Conservation (phyloP, 2,888 invertebrate genomes). For the Lymantria dispar region DNA sequence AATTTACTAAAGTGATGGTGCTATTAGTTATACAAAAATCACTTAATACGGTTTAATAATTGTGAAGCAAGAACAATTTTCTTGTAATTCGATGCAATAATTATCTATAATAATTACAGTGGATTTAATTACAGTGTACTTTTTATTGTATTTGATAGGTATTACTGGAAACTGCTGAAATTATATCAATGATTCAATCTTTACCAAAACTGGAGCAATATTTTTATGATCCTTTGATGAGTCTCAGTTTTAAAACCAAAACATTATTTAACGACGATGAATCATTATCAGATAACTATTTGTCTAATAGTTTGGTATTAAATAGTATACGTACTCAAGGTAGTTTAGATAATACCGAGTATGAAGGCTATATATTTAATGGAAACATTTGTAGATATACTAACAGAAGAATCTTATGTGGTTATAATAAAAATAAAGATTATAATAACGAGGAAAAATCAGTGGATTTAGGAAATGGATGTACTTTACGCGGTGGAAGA, state of each 20-base stretch:
- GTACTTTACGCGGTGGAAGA: conserved; percentile 52
- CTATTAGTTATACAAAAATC: no score
- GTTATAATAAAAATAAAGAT: conserved; percentile 60
- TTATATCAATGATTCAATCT: conserved; percentile 28
- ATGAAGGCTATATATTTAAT: conserved; percentile 52
- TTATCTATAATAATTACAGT: no score
- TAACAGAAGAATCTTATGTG: conserved; percentile 57
- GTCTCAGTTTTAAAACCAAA: conserved; percentile 2
- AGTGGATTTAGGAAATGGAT: conserved; percentile 49
- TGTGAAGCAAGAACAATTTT: no score
- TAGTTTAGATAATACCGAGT: conserved; percentile 2
- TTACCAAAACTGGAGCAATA: conserved; percentile 47
- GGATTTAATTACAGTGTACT: no score
- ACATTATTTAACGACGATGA: neutral
- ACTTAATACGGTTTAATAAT: no score
- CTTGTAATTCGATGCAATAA: no score
- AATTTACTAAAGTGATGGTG: no score
- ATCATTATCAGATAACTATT: conserved; percentile 11
- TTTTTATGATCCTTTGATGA: conserved; percentile 41
- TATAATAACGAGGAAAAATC: conserved; percentile 23
- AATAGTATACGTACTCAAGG: neutral
- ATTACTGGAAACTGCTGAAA: conserved; percentile 24
- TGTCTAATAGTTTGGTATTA: conserved; percentile 9
- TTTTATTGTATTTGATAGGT: conserved; percentile 33
- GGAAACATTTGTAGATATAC: conserved; percentile 46